A percentile compares a stretch with the other conserved stretches of the same genome.
These are phyloP conservation scores for Isichthys henryi DNA, from an alignment of 2,113 vertebrate species.

Conservation along the genomic window DNA sequence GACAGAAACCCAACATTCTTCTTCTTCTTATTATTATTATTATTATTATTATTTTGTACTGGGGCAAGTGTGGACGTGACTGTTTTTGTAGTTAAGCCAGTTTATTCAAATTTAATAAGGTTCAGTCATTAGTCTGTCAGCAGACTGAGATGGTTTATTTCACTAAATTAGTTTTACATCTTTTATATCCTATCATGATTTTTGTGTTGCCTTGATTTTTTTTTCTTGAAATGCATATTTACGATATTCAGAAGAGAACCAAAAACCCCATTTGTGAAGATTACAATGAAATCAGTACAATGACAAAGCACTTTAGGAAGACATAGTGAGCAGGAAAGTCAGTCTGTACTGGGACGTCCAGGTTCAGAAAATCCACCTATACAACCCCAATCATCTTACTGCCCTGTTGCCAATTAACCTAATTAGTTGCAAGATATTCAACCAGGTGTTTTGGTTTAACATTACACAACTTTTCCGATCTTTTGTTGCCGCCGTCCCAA, in stretches of 20 bases:
- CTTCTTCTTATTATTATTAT: background rate
- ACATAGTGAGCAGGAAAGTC: background rate
- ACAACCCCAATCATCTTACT: background rate
- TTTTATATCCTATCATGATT: conserved; percentile 26
- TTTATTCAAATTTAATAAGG: conserved; percentile 8
- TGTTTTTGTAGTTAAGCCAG: conserved; percentile 24
- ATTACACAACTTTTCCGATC: background rate
- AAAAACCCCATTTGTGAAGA: conserved; percentile 22
- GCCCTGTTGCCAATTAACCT: background rate
- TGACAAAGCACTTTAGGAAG: conserved; percentile 21
- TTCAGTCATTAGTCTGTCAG: conserved; percentile 25
- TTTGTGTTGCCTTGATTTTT: conserved; percentile 13
- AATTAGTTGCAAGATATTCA: background rate
- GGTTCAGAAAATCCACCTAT: background rate
- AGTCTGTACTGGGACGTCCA: background rate
- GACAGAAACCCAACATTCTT: conserved; percentile 18
- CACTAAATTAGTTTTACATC: conserved; percentile 32
- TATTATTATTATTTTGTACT: conserved; percentile 1
- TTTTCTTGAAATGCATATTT: conserved; percentile 25
- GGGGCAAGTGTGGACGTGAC: background rate
- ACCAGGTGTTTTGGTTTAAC: background rate
- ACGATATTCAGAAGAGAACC: conserved; percentile 4
- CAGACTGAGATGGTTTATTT: conserved; percentile 27
- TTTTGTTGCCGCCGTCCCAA: background rate
- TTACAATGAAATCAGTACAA: conserved; percentile 20